Evolutionary conservation across 2,113 vertebrate genomes (phyloP), one percentile per base, ranked within the genome.

Genomic region (Sorex fumeus): DNA sequence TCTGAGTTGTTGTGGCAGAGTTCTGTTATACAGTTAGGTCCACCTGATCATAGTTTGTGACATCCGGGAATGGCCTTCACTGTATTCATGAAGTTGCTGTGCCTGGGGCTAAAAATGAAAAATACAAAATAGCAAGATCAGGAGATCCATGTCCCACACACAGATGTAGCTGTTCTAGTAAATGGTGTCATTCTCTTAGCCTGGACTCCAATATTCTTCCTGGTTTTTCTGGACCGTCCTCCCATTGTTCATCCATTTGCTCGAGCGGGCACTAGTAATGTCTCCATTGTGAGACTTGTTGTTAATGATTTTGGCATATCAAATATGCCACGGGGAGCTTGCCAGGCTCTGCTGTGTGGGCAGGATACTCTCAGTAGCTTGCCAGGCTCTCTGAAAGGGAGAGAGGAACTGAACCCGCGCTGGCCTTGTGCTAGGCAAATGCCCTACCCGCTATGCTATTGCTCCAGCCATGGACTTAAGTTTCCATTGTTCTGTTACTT

Each of bases 31-130:
- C 1, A 36, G 3, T 79, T 7, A 6, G 62, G 32, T 82, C 47
- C 27, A 77, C 72, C 64, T 92, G 81, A 84, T 84, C 40, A 15
- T 76, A 60, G 84, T 83, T 92, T 93, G 82, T 92, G 91, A 84
- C 82, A 91, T 72, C 76, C 91, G 23, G n/a, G 3, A 11, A 13
- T 87, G 43, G 32, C n/a, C 43, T 84, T 78, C 40, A 43, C 36
- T 74, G 53, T 4, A 27, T 45, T 47, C 40, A 60, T 8, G 50
- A 32, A 74, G 78, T 70, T 70, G 72, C 90, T 80, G 30, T 64
- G 30, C 34, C 45, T 62, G 71, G 16, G 18, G 16, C 36, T 88
- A 36, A 43, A n/a, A 78, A 66, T 30, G 36, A 36, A 43, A n/a
- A 78, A 70, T 30, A n/a, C 69, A 71, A 80, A 57, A 25, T 74